phyloP scores from a whole-genome alignment of 2,888 invertebrate genomes.

The Amitus sp. region DNA sequence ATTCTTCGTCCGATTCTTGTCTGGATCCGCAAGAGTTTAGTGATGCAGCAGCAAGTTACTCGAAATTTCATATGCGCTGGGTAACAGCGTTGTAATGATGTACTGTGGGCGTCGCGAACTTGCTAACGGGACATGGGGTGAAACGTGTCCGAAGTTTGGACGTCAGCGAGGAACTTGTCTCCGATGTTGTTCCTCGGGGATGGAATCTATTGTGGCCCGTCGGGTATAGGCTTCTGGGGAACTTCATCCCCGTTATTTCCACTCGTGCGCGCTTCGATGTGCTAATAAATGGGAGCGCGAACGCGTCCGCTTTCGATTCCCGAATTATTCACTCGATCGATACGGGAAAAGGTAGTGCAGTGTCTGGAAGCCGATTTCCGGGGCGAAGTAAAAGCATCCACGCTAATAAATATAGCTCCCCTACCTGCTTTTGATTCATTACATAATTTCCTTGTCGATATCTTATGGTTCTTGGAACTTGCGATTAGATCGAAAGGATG shows the following conservation, averaged over 20 bases:
- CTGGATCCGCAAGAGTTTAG: no score
- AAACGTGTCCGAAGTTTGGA: conserved; percentile 57
- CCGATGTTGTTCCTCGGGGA: conserved; percentile 41
- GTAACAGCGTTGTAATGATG: conserved; percentile 48
- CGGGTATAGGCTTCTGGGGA: no score
- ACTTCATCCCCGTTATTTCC: conserved; percentile 41
- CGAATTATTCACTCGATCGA: conserved; percentile 1
- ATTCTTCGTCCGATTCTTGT: no score
- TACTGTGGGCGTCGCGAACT: conserved; percentile 47
- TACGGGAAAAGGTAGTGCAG: neutral
- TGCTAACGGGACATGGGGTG: conserved; percentile 49
- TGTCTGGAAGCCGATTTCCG: neutral
- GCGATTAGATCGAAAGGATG: no score
- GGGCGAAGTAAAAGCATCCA: no score
- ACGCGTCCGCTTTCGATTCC: neutral
- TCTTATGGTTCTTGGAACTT: no score
- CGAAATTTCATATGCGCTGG: conserved; percentile 29
- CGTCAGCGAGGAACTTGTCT: conserved; percentile 55
- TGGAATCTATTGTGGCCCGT: conserved; percentile 49
- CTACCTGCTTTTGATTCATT: no score
- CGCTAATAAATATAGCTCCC: no score
- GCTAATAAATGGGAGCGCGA: neutral
- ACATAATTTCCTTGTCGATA: no score
- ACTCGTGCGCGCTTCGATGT: conserved; percentile 3
- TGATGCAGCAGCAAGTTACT: no score